These are phyloP conservation scores for Pyrrhura leucotis DNA, from an alignment of 2,797 vertebrate genomes.

Conservation along the genomic window DNA sequence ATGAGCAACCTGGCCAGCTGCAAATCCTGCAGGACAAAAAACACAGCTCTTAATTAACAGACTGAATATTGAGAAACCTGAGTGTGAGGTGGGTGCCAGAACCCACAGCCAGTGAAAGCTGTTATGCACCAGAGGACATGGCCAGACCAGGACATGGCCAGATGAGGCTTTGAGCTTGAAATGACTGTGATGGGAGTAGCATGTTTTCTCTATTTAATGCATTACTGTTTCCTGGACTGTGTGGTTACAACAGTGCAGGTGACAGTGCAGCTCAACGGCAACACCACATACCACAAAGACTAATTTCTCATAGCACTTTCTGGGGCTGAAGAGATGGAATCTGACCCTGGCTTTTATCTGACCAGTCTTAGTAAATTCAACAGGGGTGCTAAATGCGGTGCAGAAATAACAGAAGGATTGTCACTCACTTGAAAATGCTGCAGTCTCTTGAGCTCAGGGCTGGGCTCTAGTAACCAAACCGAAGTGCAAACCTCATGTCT, in stretches of 20 bases:
- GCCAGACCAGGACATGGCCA: background rate
- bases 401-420: background rate
- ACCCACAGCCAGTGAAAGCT: slow-evolving; percentile 59
- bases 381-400: background rate
- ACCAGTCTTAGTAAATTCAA: background rate
- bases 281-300: background rate
- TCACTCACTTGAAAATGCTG: background rate
- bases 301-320: background rate
- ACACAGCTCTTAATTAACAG: background rate
- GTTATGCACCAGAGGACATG: slow-evolving; percentile 7
- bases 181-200: slow-evolving; percentile 22
- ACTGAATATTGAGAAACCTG: slow-evolving; percentile 3
- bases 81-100: background rate
- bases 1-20: background rate
- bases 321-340: background rate
- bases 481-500: background rate
- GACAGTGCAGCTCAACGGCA: slow-evolving; percentile 23
- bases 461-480: background rate
- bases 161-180: slow-evolving; percentile 25
- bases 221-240: slow-evolving; percentile 10
- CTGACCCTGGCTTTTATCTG: background rate
- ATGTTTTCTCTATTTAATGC: slow-evolving; percentile 41
- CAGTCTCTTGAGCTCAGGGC: background rate
- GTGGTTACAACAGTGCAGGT: slow-evolving; percentile 45
- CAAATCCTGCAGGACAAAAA: slow-evolving; percentile 1